Percentiles rank a stretch among this genome's conserved stretches.
These are phyloP conservation scores for Diplodus sargus DNA, from an alignment of 2,797 vertebrate genomes.

Conservation along the genomic window DNA sequence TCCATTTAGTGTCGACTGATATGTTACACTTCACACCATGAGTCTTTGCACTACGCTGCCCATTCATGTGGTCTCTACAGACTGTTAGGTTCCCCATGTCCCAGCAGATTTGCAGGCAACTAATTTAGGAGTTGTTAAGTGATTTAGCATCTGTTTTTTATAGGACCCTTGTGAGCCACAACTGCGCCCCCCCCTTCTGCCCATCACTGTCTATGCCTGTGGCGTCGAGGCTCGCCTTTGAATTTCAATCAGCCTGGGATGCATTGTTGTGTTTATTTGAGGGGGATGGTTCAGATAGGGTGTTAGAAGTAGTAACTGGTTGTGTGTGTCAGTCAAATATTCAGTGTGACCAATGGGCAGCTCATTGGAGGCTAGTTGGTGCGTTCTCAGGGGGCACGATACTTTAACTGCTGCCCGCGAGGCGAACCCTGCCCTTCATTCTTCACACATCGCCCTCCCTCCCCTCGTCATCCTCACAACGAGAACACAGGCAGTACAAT, in stretches of 20 bases:
- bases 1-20: constrained; percentile 21
- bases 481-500: constrained; percentile 76
- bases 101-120: constrained; percentile 69
- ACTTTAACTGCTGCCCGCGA: constrained; percentile 78
- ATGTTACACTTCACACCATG: constrained; percentile 5
- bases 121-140: constrained; percentile 83
- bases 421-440: constrained; percentile 74
- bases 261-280: constrained; percentile 75
- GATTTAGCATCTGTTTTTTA: constrained; percentile 83
- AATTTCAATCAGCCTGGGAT: constrained; percentile 84
- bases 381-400: constrained; percentile 75
- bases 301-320: constrained; percentile 53
- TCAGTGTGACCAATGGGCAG: constrained; percentile 76
- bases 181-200: constrained; percentile 51
- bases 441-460: constrained; percentile 54
- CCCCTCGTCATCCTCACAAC: constrained; percentile 50
- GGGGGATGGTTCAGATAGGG: constrained; percentile 64
- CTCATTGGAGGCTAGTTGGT: constrained; percentile 75
- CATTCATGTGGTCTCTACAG: constrained; percentile 27
- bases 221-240: constrained; percentile 72
- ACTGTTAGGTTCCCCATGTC: constrained; percentile 47
- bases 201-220: constrained; percentile 70
- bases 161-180: constrained; percentile 77
- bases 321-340: constrained; percentile 75
- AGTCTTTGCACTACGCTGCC: constrained; percentile 6